A percentile compares a stretch with the other conserved stretches of the same genome.
Conservation (phyloP, 2,113 vertebrate genomes). For the Cyanoliseus patagonus region DNA sequence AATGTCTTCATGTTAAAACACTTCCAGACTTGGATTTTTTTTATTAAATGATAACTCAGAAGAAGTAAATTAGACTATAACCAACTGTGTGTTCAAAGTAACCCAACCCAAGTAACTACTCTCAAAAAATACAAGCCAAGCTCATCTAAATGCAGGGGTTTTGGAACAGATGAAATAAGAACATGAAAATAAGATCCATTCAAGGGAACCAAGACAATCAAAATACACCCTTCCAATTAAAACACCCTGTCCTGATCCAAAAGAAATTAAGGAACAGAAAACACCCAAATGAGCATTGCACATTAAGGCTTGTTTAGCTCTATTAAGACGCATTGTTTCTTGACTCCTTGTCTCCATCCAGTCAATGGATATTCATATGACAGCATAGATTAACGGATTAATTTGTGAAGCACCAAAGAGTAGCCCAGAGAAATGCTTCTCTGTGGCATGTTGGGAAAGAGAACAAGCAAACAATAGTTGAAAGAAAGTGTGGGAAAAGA, state of each 20-base stretch:
- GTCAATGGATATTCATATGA: not conserved
- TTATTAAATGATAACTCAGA: not conserved
- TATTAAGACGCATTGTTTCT: not conserved
- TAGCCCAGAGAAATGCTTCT: not conserved
- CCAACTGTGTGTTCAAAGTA: not conserved
- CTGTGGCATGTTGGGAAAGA: not conserved
- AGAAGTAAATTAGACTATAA: not conserved
- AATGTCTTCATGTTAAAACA: not conserved
- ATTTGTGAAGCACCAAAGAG: not conserved
- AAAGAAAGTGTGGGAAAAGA: constrained; percentile 18
- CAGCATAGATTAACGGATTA: not conserved
- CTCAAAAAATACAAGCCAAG: constrained; percentile 20
- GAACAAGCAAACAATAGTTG: constrained; percentile 17
- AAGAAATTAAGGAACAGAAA: not conserved
- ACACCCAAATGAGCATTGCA: not conserved
- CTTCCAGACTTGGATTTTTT: not conserved
- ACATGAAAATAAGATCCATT: constrained; percentile 1
- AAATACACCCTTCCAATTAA: constrained; percentile 2
- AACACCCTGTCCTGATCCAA: not conserved
- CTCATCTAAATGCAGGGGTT: not conserved
- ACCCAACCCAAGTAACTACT: not conserved
- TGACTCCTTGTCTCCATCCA: not conserved
- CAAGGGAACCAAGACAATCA: constrained; percentile 17
- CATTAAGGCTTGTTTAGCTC: not conserved
- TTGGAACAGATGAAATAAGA: constrained; percentile 15